A percentile compares a stretch with the other conserved stretches of the same genome.
These are phyloP conservation scores for Chrysomela aeneicollis DNA, from an alignment of 2,888 invertebrate species.

Conservation along the genomic window DNA sequence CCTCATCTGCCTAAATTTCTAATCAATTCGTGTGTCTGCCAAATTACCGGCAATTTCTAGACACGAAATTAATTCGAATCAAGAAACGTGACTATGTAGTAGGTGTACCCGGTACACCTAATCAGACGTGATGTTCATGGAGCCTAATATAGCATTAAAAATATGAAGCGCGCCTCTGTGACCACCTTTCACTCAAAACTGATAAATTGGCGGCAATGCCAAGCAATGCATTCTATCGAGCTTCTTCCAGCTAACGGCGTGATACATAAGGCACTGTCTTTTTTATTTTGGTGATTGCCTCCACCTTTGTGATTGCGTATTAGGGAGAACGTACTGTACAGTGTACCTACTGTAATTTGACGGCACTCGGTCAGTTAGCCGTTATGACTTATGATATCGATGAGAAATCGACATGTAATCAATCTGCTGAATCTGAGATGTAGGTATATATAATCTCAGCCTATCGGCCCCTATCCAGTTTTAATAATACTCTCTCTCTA, in stretches of 20 bases:
- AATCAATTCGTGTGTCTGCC: background rate
- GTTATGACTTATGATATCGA: background rate
- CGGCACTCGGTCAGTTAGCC: background rate
- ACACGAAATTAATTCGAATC: constrained; percentile 3
- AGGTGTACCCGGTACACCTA: background rate
- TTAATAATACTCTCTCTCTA: too few relatives aligned
- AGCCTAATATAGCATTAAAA: background rate
- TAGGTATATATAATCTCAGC: background rate
- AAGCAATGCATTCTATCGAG: background rate
- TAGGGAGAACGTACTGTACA: background rate
- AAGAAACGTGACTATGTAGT: background rate
- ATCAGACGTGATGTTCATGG: background rate
- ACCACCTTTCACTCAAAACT: constrained; percentile 3
- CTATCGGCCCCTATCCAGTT: background rate
- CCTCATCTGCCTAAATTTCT: constrained; percentile 3
- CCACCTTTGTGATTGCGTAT: too few relatives aligned
- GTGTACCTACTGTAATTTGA: background rate
- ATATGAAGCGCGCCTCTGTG: background rate
- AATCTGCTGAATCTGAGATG: too few relatives aligned
- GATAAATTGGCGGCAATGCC: background rate
- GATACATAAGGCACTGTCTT: too few relatives aligned
- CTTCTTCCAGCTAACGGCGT: background rate
- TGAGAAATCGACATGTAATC: background rate
- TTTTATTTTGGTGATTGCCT: too few relatives aligned
- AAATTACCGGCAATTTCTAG: background rate